Percentiles rank a stretch among this genome's conserved stretches.
Evolutionary conservation across 2,113 vertebrate genomes (phyloP).

Genomic region (Heterocephalus glaber): DNA sequence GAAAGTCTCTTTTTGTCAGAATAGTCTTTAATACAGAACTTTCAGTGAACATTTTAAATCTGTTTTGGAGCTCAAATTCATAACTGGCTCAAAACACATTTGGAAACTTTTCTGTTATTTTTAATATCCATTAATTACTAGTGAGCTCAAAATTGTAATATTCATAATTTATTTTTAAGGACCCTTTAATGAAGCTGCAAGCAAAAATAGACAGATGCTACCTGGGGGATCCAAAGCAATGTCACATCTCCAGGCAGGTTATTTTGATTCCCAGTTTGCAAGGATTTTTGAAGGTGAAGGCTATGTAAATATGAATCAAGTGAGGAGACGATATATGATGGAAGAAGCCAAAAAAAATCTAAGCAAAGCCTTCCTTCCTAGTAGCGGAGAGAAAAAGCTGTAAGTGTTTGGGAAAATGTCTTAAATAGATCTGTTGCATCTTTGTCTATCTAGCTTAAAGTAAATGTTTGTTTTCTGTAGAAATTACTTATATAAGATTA

Average conservation of each 20-base stretch:
- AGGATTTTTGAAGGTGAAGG: constrained; percentile 91
- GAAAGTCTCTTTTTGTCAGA: background rate
- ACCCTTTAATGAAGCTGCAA: constrained; percentile 90
- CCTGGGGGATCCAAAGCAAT: constrained; percentile 83
- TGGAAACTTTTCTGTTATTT: constrained; percentile 6
- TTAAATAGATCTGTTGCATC: background rate
- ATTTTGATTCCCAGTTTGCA: constrained; percentile 89
- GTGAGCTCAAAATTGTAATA: constrained; percentile 36
- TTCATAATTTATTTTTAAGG: constrained; percentile 82
- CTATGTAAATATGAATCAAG: constrained; percentile 86
- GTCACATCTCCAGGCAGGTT: constrained; percentile 89
- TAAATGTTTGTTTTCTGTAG: background rate
- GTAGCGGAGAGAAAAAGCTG: constrained; percentile 87
- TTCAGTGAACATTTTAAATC: background rate
- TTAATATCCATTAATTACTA: constrained; percentile 32
- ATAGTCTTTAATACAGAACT: background rate
- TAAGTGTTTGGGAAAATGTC: constrained; percentile 82
- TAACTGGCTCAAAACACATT: background rate
- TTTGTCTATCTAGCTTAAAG: background rate
- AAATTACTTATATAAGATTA: background rate
- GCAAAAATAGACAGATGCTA: constrained; percentile 90
- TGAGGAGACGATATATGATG: constrained; percentile 86
- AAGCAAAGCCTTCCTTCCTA: constrained; percentile 90
- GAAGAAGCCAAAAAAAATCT: constrained; percentile 91
- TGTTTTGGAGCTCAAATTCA: constrained; percentile 8